phyloP scores from a whole-genome alignment of 2,797 vertebrate species.

The Artibeus lituratus region DNA sequence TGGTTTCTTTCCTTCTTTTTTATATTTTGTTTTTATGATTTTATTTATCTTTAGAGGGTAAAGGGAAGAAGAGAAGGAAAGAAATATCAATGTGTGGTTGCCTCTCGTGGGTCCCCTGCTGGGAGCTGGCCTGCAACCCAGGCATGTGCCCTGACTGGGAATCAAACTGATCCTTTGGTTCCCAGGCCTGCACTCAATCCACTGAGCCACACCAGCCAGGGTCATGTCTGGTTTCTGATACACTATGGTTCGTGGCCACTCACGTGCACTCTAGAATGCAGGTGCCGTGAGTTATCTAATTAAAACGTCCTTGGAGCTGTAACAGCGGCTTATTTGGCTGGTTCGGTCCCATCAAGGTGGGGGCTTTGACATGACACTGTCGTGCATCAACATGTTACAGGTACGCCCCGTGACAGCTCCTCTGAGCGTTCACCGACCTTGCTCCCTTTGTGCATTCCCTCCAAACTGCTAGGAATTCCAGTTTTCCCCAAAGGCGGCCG shows the following conservation, averaged over 20 bases:
- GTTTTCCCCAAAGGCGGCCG: slow-evolving; percentile 32
- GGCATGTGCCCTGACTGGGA: too few species aligned
- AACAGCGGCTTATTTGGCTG: not conserved
- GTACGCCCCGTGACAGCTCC: slow-evolving; percentile 31
- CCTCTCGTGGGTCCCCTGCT: too few species aligned
- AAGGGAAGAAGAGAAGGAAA: too few species aligned
- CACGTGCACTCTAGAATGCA: not conserved
- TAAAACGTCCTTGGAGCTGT: slow-evolving; percentile 9
- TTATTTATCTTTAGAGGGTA: too few species aligned
- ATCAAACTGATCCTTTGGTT: too few species aligned
- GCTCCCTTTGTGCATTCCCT: slow-evolving; percentile 40
- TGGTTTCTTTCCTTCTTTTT: not conserved
- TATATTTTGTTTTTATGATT: too few species aligned
- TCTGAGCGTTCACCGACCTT: slow-evolving; percentile 32
- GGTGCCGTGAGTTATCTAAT: not conserved
- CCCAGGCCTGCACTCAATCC: too few species aligned
- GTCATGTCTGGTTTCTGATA: not conserved
- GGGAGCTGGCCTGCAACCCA: too few species aligned
- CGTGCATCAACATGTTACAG: slow-evolving; percentile 65
- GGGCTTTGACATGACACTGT: slow-evolving; percentile 43
- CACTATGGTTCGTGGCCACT: not conserved
- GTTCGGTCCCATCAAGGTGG: not conserved
- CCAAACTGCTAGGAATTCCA: slow-evolving; percentile 25
- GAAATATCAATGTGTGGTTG: too few species aligned
- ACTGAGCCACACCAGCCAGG: too few species aligned